Conservation (phyloP, 2,888 invertebrate species). For the Danaus chrysippus region DNA sequence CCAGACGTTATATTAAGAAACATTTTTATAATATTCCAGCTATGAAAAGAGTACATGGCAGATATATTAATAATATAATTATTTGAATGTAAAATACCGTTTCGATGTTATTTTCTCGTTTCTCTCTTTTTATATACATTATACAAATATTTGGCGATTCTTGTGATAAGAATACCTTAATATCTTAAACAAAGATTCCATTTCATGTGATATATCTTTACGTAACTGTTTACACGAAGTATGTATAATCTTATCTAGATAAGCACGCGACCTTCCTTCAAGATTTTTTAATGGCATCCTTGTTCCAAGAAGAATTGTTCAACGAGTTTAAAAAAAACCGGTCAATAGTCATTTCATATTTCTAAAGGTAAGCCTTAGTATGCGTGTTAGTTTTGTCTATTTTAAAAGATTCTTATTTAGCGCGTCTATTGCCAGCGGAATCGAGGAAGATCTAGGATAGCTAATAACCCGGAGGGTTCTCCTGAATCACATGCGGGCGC, state of each 20-base stretch:
- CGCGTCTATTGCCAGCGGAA: background rate
- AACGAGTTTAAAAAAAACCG: too few relatives aligned
- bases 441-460: slow-evolving; percentile 1
- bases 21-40: too few relatives aligned
- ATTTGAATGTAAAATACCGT: background rate
- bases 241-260: background rate
- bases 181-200: background rate
- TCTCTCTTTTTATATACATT: background rate
- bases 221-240: background rate
- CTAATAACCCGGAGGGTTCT: slow-evolving; percentile 5
- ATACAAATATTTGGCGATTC: background rate
- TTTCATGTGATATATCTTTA: background rate
- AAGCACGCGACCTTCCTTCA: slow-evolving; percentile 2
- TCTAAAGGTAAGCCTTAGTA: too few relatives aligned
- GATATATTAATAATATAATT: too few relatives aligned
- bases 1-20: too few relatives aligned
- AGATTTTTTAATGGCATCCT: too few relatives aligned
- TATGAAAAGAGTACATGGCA: too few relatives aligned
- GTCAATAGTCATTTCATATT: too few relatives aligned
- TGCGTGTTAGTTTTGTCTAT: background rate
- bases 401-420: background rate
- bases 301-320: too few relatives aligned
- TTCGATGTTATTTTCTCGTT: background rate
- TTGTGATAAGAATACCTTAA: slow-evolving; percentile 4
- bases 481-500: slow-evolving; percentile 2